These are phyloP conservation scores for Mesorhabditis spiculigera DNA, from an alignment of 2,888 invertebrate species.

Conservation along the genomic window DNA sequence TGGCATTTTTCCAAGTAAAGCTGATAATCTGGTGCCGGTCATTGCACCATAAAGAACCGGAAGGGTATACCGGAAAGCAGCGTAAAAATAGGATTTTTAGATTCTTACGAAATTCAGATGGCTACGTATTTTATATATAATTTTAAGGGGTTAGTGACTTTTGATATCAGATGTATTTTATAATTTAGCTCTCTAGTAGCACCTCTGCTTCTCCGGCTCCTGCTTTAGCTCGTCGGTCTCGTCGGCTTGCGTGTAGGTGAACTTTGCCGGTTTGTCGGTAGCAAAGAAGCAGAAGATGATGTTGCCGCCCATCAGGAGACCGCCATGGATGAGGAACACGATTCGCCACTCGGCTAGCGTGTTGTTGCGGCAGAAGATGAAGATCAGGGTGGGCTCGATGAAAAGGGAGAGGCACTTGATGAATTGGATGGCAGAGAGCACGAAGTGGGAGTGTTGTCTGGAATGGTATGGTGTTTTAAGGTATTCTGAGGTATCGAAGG, in stretches of 20 bases:
- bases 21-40: too few species aligned
- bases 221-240: conserved; percentile 17
- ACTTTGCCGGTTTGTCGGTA: conserved; percentile 49
- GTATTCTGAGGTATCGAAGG: not conserved
- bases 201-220: conserved; percentile 31
- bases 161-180: too few species aligned
- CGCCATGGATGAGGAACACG: conserved; percentile 42
- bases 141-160: too few species aligned
- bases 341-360: conserved; percentile 45
- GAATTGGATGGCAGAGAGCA: conserved; percentile 53
- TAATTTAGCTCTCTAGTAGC: too few species aligned
- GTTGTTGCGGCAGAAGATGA: conserved; percentile 34
- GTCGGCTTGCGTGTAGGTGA: conserved; percentile 31
- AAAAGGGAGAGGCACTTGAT: conserved; percentile 52
- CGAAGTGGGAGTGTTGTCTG: conserved; percentile 55
- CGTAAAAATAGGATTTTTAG: too few species aligned
- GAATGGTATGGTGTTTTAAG: conserved; percentile 12
- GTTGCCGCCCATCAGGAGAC: conserved; percentile 40
- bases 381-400: conserved; percentile 49
- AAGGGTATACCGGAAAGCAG: too few species aligned
- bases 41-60: too few species aligned
- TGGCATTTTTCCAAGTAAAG: too few species aligned
- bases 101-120: too few species aligned
- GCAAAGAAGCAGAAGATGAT: conserved; percentile 47
- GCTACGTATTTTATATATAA: too few species aligned